phyloP scores from a whole-genome alignment of 1,140 invertebrate species.

The Antheraea mylitta region DNA sequence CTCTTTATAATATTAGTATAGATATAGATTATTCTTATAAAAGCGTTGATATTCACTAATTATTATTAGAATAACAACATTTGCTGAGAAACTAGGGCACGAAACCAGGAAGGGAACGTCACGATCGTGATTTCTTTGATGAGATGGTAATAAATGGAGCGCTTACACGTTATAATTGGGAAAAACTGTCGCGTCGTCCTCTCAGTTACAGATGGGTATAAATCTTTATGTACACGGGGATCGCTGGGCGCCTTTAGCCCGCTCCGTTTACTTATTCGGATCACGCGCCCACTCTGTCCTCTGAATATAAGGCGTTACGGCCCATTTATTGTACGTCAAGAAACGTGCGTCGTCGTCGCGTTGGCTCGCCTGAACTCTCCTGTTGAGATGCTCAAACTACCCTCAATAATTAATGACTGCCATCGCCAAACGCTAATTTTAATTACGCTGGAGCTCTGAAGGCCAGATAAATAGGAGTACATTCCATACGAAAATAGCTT shows the following conservation, averaged over 20 bases:
- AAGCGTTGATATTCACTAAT: no score
- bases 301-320: constrained; percentile 61
- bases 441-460: constrained; percentile 23
- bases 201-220: constrained; percentile 76
- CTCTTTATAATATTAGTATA: no score
- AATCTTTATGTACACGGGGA: constrained; percentile 73
- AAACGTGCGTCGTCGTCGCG: constrained; percentile 9
- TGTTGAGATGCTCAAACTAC: constrained; percentile 58
- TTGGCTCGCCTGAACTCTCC: constrained; percentile 24
- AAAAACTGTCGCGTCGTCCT: constrained; percentile 72
- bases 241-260: constrained; percentile 39
- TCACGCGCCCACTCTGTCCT: constrained; percentile 63
- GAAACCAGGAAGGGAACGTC: constrained; percentile 23
- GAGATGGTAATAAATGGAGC: constrained; percentile 71
- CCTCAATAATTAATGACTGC: constrained; percentile 59
- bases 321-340: constrained; percentile 65
- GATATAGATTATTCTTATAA: no score
- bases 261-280: constrained; percentile 49
- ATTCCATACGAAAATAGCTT: constrained; percentile 2
- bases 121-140: constrained; percentile 61
- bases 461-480: constrained; percentile 10
- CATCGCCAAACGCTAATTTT: constrained; percentile 40
- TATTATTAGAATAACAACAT: not conserved
- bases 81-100: not conserved
- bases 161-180: constrained; percentile 75